A percentile compares a stretch with the other conserved stretches of the same genome.
phyloP scores from a whole-genome alignment of 1,140 invertebrate species.

The Drosophila subobscura region DNA sequence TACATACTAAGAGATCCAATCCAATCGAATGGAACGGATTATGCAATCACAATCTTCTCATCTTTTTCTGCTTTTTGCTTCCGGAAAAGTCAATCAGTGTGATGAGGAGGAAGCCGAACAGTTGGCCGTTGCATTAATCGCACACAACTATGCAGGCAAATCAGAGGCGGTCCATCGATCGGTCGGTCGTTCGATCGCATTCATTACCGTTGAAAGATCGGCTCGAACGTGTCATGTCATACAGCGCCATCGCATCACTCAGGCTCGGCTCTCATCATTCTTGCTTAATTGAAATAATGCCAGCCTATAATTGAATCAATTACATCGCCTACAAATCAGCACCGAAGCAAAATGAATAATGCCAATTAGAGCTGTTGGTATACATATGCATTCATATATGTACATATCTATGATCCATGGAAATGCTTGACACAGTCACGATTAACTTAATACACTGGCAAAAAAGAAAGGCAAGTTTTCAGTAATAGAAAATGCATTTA shows the following conservation, averaged over 20 bases:
- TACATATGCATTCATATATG: too few species aligned
- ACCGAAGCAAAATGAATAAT: constrained; percentile 21
- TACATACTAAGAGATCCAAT: background rate
- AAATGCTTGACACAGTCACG: too few species aligned
- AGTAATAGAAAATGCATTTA: too few species aligned
- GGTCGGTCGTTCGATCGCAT: constrained; percentile 18
- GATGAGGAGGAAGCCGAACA: constrained; percentile 28
- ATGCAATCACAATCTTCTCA: constrained; percentile 47
- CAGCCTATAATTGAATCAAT: constrained; percentile 41
- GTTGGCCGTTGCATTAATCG: constrained; percentile 70
- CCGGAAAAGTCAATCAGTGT: constrained; percentile 70
- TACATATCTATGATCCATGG: too few species aligned
- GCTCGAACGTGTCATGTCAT: constrained; percentile 32
- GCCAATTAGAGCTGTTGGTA: background rate
- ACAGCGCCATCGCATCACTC: background rate
- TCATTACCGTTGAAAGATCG: constrained; percentile 48
- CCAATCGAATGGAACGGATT: constrained; percentile 37
- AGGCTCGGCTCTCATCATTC: background rate
- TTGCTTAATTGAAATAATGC: constrained; percentile 43
- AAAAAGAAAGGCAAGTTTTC: background rate
- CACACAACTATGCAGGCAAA: constrained; percentile 36
- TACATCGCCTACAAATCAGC: constrained; percentile 36
- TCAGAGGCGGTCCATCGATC: constrained; percentile 31
- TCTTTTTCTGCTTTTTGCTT: constrained; percentile 28
- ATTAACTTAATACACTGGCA: too few species aligned